These are phyloP conservation scores for Passerina amoena DNA, from an alignment of 2,113 vertebrate species.

Conservation along the genomic window DNA sequence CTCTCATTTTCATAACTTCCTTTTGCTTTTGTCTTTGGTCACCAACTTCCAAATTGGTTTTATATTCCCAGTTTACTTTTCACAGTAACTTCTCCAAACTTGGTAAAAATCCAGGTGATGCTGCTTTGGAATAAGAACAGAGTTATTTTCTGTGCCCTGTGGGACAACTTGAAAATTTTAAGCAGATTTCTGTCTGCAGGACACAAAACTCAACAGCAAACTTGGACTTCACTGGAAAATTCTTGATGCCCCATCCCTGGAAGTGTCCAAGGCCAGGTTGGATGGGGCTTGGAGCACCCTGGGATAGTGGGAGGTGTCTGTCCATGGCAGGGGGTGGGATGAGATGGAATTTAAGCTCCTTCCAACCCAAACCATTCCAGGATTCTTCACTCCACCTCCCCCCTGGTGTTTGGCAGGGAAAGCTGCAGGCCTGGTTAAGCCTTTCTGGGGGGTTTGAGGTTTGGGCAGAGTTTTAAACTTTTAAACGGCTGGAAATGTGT, in stretches of 20 bases:
- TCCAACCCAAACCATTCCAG: neutral
- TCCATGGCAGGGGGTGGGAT: neutral
- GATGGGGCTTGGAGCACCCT: accelerated
- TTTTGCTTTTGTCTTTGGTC: neutral
- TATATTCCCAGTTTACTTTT: neutral
- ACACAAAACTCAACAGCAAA: neutral
- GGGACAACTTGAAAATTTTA: neutral
- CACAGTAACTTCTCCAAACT: neutral
- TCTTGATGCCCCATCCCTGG: neutral
- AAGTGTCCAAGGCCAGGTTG: neutral
- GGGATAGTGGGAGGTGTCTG: neutral
- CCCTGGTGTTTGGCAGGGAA: neutral
- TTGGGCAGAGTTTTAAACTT: neutral
- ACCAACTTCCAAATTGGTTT: neutral
- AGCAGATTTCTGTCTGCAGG: neutral
- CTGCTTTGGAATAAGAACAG: neutral
- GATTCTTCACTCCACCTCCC: neutral
- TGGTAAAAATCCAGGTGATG: neutral
- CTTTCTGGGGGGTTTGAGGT: neutral
- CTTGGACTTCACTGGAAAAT: neutral
- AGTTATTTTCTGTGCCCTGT: accelerated
- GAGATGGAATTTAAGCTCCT: neutral
- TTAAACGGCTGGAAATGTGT: neutral
- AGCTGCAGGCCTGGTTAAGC: neutral
- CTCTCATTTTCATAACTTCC: neutral